These are phyloP conservation scores for Lanius ludovicianus DNA, from an alignment of 2,113 vertebrate species.

Conservation along the genomic window DNA sequence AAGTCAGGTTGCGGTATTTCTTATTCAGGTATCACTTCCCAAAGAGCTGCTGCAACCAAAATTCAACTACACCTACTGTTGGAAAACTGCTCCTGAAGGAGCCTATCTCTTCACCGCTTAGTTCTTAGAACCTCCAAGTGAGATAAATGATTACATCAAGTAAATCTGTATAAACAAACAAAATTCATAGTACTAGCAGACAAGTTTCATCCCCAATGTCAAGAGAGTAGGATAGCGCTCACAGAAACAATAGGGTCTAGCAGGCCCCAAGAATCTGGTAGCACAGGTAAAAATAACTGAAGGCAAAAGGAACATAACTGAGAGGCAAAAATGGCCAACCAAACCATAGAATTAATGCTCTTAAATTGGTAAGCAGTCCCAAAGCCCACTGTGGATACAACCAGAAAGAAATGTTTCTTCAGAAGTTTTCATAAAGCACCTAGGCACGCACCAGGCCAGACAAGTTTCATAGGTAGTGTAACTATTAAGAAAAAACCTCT, in stretches of 20 bases:
- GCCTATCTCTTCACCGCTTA: not conserved
- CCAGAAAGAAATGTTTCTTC: fast-evolving
- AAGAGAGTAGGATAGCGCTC: not conserved
- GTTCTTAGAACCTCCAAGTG: not conserved
- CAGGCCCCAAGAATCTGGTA: not conserved
- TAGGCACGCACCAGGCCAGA: not conserved
- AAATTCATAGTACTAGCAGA: not conserved
- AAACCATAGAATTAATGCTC: not conserved
- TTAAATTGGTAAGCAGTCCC: not conserved
- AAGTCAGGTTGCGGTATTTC: not conserved
- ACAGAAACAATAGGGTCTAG: not conserved
- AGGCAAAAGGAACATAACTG: not conserved
- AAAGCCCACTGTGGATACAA: not conserved
- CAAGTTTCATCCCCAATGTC: not conserved
- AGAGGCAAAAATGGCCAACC: not conserved
- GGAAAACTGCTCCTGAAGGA: not conserved
- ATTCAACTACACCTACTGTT: not conserved
- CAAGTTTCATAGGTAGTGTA: not conserved
- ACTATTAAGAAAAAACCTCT: not conserved
- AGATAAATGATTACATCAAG: not conserved
- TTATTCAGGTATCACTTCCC: not conserved
- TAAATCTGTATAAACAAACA: not conserved
- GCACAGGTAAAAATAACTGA: not conserved
- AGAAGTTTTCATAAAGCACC: not conserved
- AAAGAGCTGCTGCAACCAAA: not conserved